Conservation (phyloP, 1,140 invertebrate genomes). For the Drusus annulatus region DNA sequence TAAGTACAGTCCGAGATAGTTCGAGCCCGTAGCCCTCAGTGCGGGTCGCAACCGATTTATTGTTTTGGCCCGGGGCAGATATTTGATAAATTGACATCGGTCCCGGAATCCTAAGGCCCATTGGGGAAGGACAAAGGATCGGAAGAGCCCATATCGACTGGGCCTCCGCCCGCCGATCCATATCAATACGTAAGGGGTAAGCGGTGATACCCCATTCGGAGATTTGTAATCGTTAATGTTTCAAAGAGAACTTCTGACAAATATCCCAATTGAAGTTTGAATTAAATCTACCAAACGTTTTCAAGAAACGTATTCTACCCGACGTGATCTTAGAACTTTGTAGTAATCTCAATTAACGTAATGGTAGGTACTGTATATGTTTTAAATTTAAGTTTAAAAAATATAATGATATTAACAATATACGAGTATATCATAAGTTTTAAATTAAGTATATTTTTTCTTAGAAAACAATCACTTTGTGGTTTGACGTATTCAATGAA, state of each 20-base stretch:
- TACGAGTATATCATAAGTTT: too few relatives aligned
- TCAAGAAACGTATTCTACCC: background rate
- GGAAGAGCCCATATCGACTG: constrained; percentile 29
- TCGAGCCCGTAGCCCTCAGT: background rate
- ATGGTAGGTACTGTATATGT: too few relatives aligned
- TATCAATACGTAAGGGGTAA: constrained; percentile 35
- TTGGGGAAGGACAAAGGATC: constrained; percentile 44
- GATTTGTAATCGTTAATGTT: constrained; percentile 7
- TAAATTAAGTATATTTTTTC: too few relatives aligned
- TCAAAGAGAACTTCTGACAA: constrained; percentile 2
- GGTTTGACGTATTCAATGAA: too few relatives aligned
- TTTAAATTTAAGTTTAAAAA: too few relatives aligned
- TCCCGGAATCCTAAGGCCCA: constrained; percentile 38
- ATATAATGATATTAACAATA: too few relatives aligned
- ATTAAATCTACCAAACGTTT: background rate
- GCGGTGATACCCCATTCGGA: background rate
- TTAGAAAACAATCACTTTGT: too few relatives aligned
- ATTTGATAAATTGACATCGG: constrained; percentile 59
- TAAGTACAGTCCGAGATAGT: background rate
- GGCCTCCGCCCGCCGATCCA: constrained; percentile 44
- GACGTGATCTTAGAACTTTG: too few relatives aligned
- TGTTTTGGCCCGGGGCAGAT: constrained; percentile 52
- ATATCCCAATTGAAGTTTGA: background rate
- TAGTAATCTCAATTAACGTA: too few relatives aligned
- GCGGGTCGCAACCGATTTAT: constrained; percentile 44